These are phyloP conservation scores for Diorhabda sublineata DNA, from an alignment of 1,140 invertebrate genomes.

Conservation along the genomic window DNA sequence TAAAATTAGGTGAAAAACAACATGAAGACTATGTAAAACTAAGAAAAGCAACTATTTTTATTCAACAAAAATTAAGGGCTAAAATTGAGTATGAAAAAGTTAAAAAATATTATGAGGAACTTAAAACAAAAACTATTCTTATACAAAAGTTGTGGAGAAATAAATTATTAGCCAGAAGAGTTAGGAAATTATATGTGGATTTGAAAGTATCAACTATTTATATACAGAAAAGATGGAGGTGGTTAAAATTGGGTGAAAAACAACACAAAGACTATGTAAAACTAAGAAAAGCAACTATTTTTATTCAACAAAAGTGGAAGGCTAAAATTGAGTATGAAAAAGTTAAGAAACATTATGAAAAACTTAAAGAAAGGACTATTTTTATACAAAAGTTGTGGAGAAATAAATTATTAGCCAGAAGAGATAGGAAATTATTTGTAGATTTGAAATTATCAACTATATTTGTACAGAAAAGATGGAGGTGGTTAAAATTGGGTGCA, in stretches of 20 bases:
- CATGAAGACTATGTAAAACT: constrained; percentile 6
- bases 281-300: constrained; percentile 42
- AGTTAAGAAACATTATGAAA: constrained; percentile 24
- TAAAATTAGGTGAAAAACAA: constrained; percentile 3
- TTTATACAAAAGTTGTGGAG: constrained; percentile 43
- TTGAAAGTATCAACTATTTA: constrained; percentile 24
- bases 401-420: constrained; percentile 27
- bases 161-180: neutral
- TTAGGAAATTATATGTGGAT: neutral
- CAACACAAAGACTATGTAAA: constrained; percentile 3
- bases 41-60: constrained; percentile 33
- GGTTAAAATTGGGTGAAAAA: neutral
- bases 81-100: constrained; percentile 20
- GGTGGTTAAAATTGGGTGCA: constrained; percentile 16
- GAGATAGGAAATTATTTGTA: constrained; percentile 19
- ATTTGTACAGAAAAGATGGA: constrained; percentile 40
- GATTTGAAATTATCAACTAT: constrained; percentile 26
- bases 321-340: constrained; percentile 40
- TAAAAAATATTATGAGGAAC: neutral
- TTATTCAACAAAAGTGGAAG: constrained; percentile 51
- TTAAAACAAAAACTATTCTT: constrained; percentile 27
- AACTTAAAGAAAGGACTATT: constrained; percentile 10
- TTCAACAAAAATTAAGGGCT: constrained; percentile 38
- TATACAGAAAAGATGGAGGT: constrained; percentile 12
- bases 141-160: constrained; percentile 41